Evolutionary conservation across 2,113 vertebrate genomes (phyloP).

Genomic region (Callospermophilus lateralis): DNA sequence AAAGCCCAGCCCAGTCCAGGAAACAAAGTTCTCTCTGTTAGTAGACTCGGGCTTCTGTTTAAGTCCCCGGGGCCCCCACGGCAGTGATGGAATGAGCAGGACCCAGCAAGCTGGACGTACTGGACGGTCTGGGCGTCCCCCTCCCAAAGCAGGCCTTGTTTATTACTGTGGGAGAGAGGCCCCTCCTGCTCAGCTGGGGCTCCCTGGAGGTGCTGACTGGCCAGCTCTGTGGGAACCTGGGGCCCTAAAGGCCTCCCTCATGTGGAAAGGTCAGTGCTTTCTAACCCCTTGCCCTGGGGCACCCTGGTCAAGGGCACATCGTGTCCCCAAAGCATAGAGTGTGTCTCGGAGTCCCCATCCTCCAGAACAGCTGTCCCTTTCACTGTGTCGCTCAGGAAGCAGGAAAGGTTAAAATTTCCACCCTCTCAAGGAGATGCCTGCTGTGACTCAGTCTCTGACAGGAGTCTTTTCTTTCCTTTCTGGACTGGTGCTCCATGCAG

Average conservation of each 20-base stretch:
- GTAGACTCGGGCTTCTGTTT: background rate
- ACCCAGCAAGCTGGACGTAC: background rate
- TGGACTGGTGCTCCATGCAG: background rate
- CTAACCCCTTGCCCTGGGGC: background rate
- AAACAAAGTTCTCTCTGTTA: constrained; percentile 84
- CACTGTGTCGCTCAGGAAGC: background rate
- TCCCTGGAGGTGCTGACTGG: background rate
- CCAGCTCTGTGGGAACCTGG: background rate
- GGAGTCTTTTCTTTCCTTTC: background rate
- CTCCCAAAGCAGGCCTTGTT: background rate
- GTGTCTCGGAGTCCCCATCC: background rate
- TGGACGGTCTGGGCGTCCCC: background rate
- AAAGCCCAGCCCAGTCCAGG: background rate
- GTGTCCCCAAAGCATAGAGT: background rate
- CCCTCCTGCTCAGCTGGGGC: background rate
- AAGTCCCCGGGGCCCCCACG: constrained; percentile 50
- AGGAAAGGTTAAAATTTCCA: constrained; percentile 40
- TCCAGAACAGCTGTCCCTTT: constrained; percentile 36
- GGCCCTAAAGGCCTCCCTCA: background rate
- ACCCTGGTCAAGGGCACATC: background rate
- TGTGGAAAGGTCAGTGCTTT: background rate
- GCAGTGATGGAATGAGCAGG: background rate
- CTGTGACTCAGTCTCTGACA: background rate
- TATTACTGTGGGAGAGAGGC: background rate
- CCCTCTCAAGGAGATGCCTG: background rate